A percentile compares a stretch with the other conserved stretches of the same genome.
Evolutionary conservation across 1,140 invertebrate genomes (phyloP).

Genomic region (Bombus picipes): DNA sequence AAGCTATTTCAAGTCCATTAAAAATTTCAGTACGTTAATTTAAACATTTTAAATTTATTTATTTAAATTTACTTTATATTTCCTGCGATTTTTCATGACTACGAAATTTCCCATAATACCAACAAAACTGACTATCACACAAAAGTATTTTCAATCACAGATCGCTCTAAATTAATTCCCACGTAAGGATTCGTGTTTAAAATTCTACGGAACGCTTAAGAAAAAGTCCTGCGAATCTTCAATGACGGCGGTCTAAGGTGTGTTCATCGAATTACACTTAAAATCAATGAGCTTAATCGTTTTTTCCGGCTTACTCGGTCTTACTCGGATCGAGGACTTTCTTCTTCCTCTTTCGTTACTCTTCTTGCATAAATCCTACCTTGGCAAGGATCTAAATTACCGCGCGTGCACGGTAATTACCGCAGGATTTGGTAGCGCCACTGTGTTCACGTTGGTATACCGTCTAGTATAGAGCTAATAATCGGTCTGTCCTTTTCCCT

Average conservation of each 20-base stretch:
- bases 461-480: slow-evolving; percentile 50
- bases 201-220: not conserved
- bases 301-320: not conserved
- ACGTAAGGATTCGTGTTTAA: not conserved
- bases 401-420: slow-evolving; percentile 53
- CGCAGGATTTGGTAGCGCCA: slow-evolving; percentile 37
- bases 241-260: not conserved
- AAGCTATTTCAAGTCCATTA: not conserved
- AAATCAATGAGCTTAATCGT: slow-evolving; percentile 45
- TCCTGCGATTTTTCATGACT: not conserved
- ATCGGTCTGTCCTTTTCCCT: slow-evolving; percentile 30
- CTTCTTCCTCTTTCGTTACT: not conserved
- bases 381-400: slow-evolving; percentile 49
- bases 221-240: not conserved
- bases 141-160: not conserved
- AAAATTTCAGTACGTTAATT: not conserved
- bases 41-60: not conserved
- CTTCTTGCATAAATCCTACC: slow-evolving; percentile 42
- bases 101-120: not conserved
- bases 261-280: slow-evolving; percentile 38
- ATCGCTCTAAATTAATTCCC: not conserved
- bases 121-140: not conserved
- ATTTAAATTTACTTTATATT: not conserved
- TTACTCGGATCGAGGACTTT: not conserved
- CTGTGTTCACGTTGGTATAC: slow-evolving; percentile 28